Evolutionary conservation across 2,113 vertebrate species (phyloP).

Genomic region (Neotoma lepida): DNA sequence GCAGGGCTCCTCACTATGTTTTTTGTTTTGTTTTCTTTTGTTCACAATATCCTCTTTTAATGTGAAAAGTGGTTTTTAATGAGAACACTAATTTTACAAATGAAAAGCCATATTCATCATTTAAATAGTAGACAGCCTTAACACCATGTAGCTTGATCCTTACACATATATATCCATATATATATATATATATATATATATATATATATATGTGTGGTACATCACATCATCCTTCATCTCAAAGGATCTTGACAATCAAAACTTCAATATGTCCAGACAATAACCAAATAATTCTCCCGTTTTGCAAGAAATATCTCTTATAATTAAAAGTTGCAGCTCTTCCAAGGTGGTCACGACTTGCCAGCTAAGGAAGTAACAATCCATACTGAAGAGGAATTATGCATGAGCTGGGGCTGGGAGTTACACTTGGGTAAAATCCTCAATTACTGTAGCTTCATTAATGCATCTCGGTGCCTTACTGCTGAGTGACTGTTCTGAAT

Average conservation of each 20-base stretch:
- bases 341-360: slow-evolving; percentile 25
- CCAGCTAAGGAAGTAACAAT: slow-evolving; percentile 56
- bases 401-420: slow-evolving; percentile 66
- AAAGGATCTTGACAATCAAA: slow-evolving; percentile 5
- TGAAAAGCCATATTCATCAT: neutral
- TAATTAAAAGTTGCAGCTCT: slow-evolving; percentile 68
- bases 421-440: slow-evolving; percentile 78
- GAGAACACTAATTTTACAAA: slow-evolving; percentile 6
- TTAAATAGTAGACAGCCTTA: neutral
- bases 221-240: neutral
- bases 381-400: slow-evolving; percentile 68
- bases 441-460: slow-evolving; percentile 80
- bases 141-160: neutral
- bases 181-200: neutral
- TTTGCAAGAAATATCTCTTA: slow-evolving; percentile 51
- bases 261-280: slow-evolving; percentile 17
- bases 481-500: slow-evolving; percentile 78
- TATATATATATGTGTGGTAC: neutral
- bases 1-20: neutral
- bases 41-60: slow-evolving; percentile 8
- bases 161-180: neutral
- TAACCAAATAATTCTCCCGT: slow-evolving; percentile 59
- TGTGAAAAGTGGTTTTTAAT: neutral
- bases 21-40: neutral
- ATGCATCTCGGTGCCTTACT: slow-evolving; percentile 69